Evolutionary conservation across 2,797 vertebrate genomes (phyloP), one percentile per base, ranked within the genome.

Genomic region (Pseudochirops cupreus): DNA sequence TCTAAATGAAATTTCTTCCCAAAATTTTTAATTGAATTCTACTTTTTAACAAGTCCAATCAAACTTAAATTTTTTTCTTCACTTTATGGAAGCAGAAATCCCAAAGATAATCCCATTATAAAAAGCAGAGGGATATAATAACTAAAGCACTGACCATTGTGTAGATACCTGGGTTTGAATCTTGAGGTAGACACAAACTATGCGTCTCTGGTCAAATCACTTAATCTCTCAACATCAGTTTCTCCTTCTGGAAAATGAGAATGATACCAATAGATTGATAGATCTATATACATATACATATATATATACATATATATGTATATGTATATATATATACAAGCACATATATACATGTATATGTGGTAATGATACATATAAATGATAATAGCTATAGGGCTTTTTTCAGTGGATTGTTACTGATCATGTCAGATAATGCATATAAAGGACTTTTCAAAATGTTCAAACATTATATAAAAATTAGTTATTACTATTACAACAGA

Each of bases 21-120:
- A 95, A 91, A 62, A 5, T 98, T 98, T 89, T 59, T 93, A 92
- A 87, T 97, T 96, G 96, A 56, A 92, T 98, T 96, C 46, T 55
- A 28, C 97, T 97, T 90, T 92, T 93, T 96, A 92, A 54, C 87
- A 96, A 93, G 67, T 94, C 94, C 96, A 16, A 96, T 96, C 92
- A 93, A 33, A n/a, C 89, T 96, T 94, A 95, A 91, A 96, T 97
- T 93, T 97, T 95, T 93, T 58, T 96, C 92, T 95, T 95, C 92
- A 54, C 90, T 87, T 82, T 82, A 92, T 89, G 67, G 92, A 94
- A 92, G 90, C 12, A 96, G 91, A 82, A 82, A 46, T 31, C 59
- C 59, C 4, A 14, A 33, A 67, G 12, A 67, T 67, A n/a, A 33
- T n/a, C 59, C 59, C 12, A 33, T 59, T 33, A 33, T 67, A 13